These are phyloP conservation scores for Marasmarcha lunaedactyla DNA, from an alignment of 2,888 invertebrate species.

Conservation along the genomic window DNA sequence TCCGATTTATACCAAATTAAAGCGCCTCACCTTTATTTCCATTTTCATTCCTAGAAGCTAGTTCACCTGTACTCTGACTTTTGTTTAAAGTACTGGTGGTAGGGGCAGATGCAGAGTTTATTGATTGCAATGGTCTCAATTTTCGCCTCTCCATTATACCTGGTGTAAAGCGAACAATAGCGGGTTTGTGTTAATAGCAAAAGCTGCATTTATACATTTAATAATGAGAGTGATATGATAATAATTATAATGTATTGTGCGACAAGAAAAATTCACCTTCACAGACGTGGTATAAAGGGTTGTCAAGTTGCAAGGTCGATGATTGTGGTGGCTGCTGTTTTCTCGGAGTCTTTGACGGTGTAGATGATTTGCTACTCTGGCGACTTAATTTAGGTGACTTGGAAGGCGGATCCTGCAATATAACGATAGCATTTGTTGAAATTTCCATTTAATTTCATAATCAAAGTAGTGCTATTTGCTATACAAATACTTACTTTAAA, in stretches of 20 bases:
- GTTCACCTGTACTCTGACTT: conserved; percentile 69
- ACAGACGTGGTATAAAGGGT: conserved; percentile 85
- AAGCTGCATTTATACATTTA: conserved; percentile 20
- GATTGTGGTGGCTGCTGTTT: conserved; percentile 34
- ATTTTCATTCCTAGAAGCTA: conserved; percentile 59
- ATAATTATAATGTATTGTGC: neutral
- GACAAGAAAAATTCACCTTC: conserved; percentile 61
- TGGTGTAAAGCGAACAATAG: conserved; percentile 30
- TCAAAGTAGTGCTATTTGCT: no score
- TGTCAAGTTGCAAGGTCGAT: conserved; percentile 69
- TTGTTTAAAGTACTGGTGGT: conserved; percentile 54
- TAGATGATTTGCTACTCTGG: conserved; percentile 57
- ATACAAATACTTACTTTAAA: conserved; percentile 71
- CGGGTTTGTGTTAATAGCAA: conserved; percentile 22
- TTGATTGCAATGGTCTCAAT: conserved; percentile 49
- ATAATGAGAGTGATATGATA: neutral
- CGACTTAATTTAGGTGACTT: conserved; percentile 54
- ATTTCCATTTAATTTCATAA: conserved; percentile 3
- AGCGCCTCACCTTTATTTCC: conserved; percentile 32
- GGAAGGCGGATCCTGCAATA: conserved; percentile 50
- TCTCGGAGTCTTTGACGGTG: conserved; percentile 50
- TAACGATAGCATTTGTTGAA: no score
- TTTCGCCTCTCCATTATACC: conserved; percentile 62
- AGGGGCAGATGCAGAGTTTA: conserved; percentile 30
- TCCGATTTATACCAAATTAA: no score